Evolutionary conservation across 1,140 invertebrate genomes (phyloP), one percentile per base, ranked within the genome.

Genomic region (Lanistes nyassanus): DNA sequence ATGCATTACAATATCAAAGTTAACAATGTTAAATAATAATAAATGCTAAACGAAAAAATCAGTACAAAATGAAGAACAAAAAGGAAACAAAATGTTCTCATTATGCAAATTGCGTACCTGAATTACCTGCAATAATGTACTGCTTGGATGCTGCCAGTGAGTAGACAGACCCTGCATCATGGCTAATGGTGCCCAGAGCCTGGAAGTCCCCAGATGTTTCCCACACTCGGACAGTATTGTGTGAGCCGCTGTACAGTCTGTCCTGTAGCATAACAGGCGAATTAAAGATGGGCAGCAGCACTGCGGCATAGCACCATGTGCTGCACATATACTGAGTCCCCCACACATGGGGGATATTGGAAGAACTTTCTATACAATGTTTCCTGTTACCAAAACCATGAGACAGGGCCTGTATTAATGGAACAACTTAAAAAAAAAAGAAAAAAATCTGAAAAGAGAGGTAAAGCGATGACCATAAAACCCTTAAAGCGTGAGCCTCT

Each of bases 171-270:
- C 86, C 86, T 78, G 80, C 83, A 26, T 75, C 71, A 65, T 87
- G 83, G 21, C 84, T 78, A 42, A 88, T 85, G 62, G 81, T 88
- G 6, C 83, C 84, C 47, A 81, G 75, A 21, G 80, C 67, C 53
- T 80, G 69, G 76, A 87, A 88, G 69, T 79, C 80, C 62, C 78
- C 83, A 9, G 77, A 79, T 19, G 81, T 75, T 71, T 83, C 82
- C 86, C 86, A 88, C 19, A 88, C 81, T 69, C 84, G 80, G 51
- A 88, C 85, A 0, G 84, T 83, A 65, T 86, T 85, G 77, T 88
- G 84, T n/a, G 84, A 86, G 51, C 86, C 85, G 82, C 84, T 86
- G 76, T 82, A 88, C 42, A 88, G 71, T 34, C 80, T 82, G 51
- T 88, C 84, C 86, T 87, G 62, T 79, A 77, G 21, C 34, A 39